Base-by-base conservation (phyloP, 1,140 invertebrate species). In the Battus philenor region DNA sequence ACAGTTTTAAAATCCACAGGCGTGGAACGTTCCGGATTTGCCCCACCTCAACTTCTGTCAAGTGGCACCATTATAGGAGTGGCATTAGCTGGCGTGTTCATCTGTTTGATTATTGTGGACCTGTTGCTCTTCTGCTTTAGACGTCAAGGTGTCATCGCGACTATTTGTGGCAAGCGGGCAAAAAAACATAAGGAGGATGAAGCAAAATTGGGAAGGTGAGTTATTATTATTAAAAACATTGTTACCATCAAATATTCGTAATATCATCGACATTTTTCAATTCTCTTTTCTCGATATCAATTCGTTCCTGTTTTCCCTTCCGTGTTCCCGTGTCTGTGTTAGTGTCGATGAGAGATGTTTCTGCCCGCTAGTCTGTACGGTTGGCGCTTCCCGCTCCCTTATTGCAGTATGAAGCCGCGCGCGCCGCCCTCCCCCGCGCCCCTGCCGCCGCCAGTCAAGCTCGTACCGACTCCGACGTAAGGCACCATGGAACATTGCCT, bases 351-450 rank as follows among this genome's bases (percentile, higher is more conserved):
- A 82, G 78, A 85, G 78, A 82, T 85, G 73, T 85, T 85, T 82
- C 78, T 85, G 76, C 73, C 86, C 90, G 90, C 90, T 92, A 95
- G 93, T 93, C 91, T 94, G 90, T 94, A 94, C 90, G 93, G 93
- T 93, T 95, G 93, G 93, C 93, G 93, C 89, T 95, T 95, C 90
- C 93, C 93, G 88, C 92, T 94, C 90, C 93, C 93, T 90, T 94
- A 95, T 94, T 95, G 93, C 91, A 92, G 91, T 88, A 93, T 93
- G 89, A 94, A 93, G 91, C 78, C 76, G 77, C 77, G 76, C 87
- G 89, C 87, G 86, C 90, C 87, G 88, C 93, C 90, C 75, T 93
- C 89, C 89, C 93, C 90, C 88, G 87, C 90, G 83, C 91, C 91
- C 78, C 86, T 92, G 86, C 91, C 91, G 62, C 89, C 90, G 75